Evolutionary conservation across 2,113 vertebrate genomes (phyloP), one percentile per base, ranked within the genome.

Genomic region (Oreochromis tanganicae): DNA sequence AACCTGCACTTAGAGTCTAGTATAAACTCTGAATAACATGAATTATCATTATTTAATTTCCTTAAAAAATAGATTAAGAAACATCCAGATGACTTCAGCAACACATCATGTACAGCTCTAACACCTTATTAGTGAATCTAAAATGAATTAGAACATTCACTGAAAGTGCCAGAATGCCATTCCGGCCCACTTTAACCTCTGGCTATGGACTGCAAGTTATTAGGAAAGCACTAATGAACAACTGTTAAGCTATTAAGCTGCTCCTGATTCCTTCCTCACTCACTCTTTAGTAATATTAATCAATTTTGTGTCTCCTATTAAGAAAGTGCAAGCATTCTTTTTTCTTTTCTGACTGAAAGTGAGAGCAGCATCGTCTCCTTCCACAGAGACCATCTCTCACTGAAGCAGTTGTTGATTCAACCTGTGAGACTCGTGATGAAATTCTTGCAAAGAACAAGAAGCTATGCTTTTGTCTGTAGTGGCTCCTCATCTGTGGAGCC

Each of bases 321-420:
- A 73, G 5, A 73, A 9, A 24, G 12, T 16, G 5, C 36, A 36
- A 4, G 34, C 2, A n/a, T 1, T 38, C 9, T 0, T 43, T 46
- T 73, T 27, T 46, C 34, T 8, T 46, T 46, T 46, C n/a, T 73
- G 21, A 27, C 41, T 41, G 21, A 16, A 73, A 46, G 46, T 10
- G n/a, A 73, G 13, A 46, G 13, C 13, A n/a, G 34, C 34, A n/a
- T 1, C 0, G 0, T 50, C 16, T 78, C 43, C 43, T 50, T 50
- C 71, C 41, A 29, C 41, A 16, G 68, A 46, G 21, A 27, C 21
- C 46, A 19, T 8, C 46, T 32, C 24, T 50, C 46, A 4, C 11
- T 32, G 46, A 32, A 78, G 73, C 46, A 50, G 46, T n/a, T 78
- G 46, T 78, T 78, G 46, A 32, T 52, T 78, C 24, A 50, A 78